Base-by-base conservation (phyloP, 2,888 invertebrate species). In the Clostera curtula region DNA sequence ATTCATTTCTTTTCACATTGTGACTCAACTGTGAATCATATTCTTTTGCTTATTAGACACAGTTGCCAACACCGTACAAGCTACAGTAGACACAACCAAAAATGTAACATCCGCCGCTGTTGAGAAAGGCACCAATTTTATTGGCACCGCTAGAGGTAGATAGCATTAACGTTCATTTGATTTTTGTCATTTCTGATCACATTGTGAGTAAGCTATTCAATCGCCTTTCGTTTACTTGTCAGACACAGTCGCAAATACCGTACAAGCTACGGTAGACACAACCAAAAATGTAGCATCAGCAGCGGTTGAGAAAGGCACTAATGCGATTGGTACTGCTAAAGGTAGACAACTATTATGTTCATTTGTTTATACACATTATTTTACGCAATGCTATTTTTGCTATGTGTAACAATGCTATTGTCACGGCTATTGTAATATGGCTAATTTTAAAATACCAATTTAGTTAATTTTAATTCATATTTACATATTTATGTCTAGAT, bases 251-350 rank as follows among this genome's bases (percentile, higher is more conserved):
- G 36, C 54, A 47, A 54, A 57, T 22, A 55, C 51, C 14, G 29
- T 51, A 12, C 25, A 36, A 18, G 31, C 41, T 9, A 52, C 51
- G 29, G 52, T 65, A 35, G 60, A 63, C 20, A 48, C 57, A 13
- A 64, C 66, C 4, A 61, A 56, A 41, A 56, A 55, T 41, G 53
- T 51, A 12, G 56, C 67, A 3, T 36, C 53, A 1, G 49, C 58
- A 7, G 62, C 58, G 14, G 47, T 59, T 18, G 42, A 45, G 4
- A 60, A 49, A 16, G 49, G 68, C 26, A 38, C 46, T 3, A 26
- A 55, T 12, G 23, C 50, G n/a, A 48, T 56, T 24, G 56, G 46
- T 24, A 30, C 40, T 25, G 56, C 55, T 27, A 56, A 51, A 56
- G 52, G 56, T 56, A 56, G 24, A 25, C 17, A 14, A 17, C 18